A percentile compares a stretch with the other conserved stretches of the same genome.
These are phyloP conservation scores for Anseranas semipalmata DNA, from an alignment of 2,113 vertebrate genomes.

Conservation along the genomic window DNA sequence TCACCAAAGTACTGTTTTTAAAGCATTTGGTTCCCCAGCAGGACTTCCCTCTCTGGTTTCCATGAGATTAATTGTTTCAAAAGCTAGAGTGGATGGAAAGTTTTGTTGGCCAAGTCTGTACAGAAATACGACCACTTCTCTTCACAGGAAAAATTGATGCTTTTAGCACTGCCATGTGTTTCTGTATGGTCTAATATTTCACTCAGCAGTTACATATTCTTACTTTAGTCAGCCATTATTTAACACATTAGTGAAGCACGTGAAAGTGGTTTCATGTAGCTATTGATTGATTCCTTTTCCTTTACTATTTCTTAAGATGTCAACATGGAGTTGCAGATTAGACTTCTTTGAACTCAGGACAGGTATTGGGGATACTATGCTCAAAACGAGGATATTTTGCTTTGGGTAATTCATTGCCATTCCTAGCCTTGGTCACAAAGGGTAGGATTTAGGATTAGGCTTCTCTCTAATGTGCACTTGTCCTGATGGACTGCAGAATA, in stretches of 20 bases:
- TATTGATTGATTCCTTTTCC: not conserved
- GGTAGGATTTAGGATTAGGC: not conserved
- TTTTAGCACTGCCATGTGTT: conserved; percentile 14
- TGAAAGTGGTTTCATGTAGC: not conserved
- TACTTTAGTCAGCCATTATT: not conserved
- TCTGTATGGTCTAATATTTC: conserved; percentile 9
- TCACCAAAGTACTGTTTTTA: not conserved
- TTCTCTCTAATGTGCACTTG: not conserved
- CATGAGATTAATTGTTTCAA: conserved; percentile 52
- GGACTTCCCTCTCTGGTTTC: conserved; percentile 43
- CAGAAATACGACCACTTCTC: not conserved
- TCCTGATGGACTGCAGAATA: not conserved
- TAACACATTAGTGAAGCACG: not conserved
- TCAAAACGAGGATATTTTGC: not conserved
- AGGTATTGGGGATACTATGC: not conserved
- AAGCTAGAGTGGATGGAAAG: conserved; percentile 55
- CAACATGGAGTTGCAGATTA: not conserved
- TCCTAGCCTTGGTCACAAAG: not conserved
- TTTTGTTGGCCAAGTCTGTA: not conserved
- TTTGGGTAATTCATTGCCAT: not conserved
- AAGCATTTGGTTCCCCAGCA: conserved; percentile 56
- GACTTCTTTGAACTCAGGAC: not conserved
- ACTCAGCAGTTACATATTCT: not conserved
- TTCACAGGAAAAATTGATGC: not conserved
- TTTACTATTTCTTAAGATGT: not conserved